Base-by-base conservation (phyloP, 2,888 invertebrate genomes). In the Heteropelma amictum region DNA sequence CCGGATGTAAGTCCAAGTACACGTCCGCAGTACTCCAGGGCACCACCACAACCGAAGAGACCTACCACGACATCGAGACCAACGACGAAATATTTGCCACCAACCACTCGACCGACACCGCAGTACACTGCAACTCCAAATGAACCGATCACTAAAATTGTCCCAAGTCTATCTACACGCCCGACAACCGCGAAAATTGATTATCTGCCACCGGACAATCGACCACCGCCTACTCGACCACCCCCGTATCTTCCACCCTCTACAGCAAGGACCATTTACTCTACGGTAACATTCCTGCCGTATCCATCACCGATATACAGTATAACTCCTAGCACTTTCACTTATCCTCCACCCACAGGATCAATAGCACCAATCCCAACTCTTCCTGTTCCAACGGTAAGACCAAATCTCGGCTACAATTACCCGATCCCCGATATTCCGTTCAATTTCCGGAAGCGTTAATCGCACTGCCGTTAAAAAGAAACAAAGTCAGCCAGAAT, bases 271-370 rank as follows among this genome's bases (percentile, higher is more conserved):
- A 81, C 85, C 4, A 81, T 76, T 2, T 84, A 84, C 35, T 30
- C 70, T 2, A 88, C 87, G 0, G 72, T 86, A 0, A 88, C 88
- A 33, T 86, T 89, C 10, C 86, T 89, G 2, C 90, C 91, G 10
- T 89, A 89, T 69, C 90, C 89, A 5, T 67, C 88, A 0, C 78
- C 81, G 0, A 23, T 83, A 3, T 87, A 87, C 70, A 85, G 83
- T 12, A 75, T 78, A 7, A 86, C 86, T 1, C 82, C 82, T 0
- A 83, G 83, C 2, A 86, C 86, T 0, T 67, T 79, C 4, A 79
- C 81, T 8, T 76, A 14, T 3, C 77, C 78, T 6, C 80, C 85
- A n/a, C 82, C 83, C 10, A 87, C 87, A 6, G 86, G 88, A 23
- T 74, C 14, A 17, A 86, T 85, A 19, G 86, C 77, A 0, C 83